A percentile compares a stretch with the other conserved stretches of the same genome.
phyloP scores from a whole-genome alignment of 2,113 vertebrate species.

The Asarcornis scutulata region DNA sequence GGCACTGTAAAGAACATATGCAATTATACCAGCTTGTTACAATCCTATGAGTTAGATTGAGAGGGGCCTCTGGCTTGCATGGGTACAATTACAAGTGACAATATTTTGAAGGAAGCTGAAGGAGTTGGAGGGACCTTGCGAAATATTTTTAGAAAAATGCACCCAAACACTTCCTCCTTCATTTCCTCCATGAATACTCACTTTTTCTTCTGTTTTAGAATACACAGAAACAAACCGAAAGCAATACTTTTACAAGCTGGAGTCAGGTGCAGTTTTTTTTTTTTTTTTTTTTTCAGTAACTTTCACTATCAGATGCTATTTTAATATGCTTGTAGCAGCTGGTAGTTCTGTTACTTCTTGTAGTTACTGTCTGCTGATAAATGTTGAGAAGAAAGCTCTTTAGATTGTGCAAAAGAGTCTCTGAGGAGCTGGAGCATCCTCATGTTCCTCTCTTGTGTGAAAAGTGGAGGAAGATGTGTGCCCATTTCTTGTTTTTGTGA shows the following conservation, averaged over 20 bases:
- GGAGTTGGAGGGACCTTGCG: conserved; percentile 38
- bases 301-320: conserved; percentile 59
- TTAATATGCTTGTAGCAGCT: conserved; percentile 28
- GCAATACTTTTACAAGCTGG: conserved; percentile 12
- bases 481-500: neutral
- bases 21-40: neutral
- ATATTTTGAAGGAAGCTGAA: neutral
- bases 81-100: neutral
- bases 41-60: neutral
- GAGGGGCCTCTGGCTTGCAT: neutral
- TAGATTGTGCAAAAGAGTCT: conserved; percentile 8
- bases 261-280: conserved; percentile 30
- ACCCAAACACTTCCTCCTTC: conserved; percentile 51
- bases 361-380: conserved; percentile 19
- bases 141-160: conserved; percentile 36
- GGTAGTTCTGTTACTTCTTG: neutral
- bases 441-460: neutral
- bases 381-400: conserved; percentile 7
- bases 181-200: conserved; percentile 18
- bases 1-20: neutral
- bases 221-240: conserved; percentile 19
- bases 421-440: neutral
- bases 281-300: neutral
- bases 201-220: conserved; percentile 38
- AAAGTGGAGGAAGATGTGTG: neutral